Evolutionary conservation across 2,797 vertebrate genomes (phyloP), one percentile per base, ranked within the genome.

Genomic region (Rhadinocentrus ornatus): DNA sequence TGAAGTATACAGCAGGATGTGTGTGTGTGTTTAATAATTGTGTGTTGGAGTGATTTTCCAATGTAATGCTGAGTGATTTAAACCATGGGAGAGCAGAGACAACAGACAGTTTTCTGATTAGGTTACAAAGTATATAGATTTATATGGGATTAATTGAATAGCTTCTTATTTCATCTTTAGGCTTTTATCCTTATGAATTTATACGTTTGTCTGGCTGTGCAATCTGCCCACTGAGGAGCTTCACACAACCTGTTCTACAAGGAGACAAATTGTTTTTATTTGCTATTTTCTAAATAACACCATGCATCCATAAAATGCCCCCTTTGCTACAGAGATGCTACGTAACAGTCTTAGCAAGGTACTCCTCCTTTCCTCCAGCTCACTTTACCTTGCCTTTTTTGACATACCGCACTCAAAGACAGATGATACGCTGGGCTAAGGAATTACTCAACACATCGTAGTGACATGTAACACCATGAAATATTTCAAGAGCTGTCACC

Each of bases 81-180:
- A 82, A 74, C 73, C 70, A 70, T 71, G 80, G 82, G 73, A 81
- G 71, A 73, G 60, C 29, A 20, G 58, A 71, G 82, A 78, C 71
- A 75, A 69, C 39, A 63, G 62, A 58, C 73, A 77, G 69, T 55
- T 37, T 44, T 60, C 34, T 90, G 88, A 87, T 86, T 85, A 65
- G 41, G 73, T 84, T 85, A 80, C 72, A 68, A 54, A 64, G 44
- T n/a, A 56, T 76, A 83, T 84, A 73, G 71, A 83, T 89, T 90
- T 86, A 89, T 81, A 77, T 73, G 39, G 18, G 31, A 62, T 74
- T 86, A 86, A 88, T 86, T 74, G 68, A 78, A 91, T 20, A 24
- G 53, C 50, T 66, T 48, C 32, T 2, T 53, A 54, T 80, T 83
- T 68, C 65, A 62, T 62, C 20, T 35, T 48, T 31, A 62, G 80